phyloP scores from a whole-genome alignment of 2,888 invertebrate species.

The Bellardia bayeri region DNA sequence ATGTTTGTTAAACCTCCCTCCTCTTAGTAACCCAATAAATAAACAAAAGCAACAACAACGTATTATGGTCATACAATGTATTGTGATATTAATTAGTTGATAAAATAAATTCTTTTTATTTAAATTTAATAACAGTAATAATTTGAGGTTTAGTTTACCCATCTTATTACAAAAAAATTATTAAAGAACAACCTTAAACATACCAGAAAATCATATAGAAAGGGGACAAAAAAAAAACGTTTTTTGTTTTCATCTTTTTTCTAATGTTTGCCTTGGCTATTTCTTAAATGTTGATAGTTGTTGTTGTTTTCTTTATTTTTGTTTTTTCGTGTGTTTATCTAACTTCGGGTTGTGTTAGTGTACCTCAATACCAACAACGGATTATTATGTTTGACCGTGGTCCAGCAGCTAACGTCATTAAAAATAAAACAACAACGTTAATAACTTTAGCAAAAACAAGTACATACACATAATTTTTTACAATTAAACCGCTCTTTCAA shows the following conservation, averaged over 20 bases:
- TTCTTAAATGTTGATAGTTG: slow-evolving; percentile 39
- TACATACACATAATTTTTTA: neutral
- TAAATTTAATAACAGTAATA: neutral
- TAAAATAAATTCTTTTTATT: slow-evolving; percentile 9
- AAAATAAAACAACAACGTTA: slow-evolving; percentile 9
- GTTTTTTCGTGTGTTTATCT: slow-evolving; percentile 32
- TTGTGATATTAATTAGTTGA: slow-evolving; percentile 19
- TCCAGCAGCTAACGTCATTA: slow-evolving; percentile 48
- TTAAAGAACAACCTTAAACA: neutral
- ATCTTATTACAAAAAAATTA: neutral
- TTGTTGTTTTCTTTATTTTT: slow-evolving; percentile 23
- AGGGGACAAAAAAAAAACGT: slow-evolving; percentile 7
- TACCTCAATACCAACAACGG: slow-evolving; percentile 29
- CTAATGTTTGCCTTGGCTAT: slow-evolving; percentile 41
- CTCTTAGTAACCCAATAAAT: slow-evolving; percentile 32
- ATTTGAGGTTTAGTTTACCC: slow-evolving; percentile 9
- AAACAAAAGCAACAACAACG: neutral
- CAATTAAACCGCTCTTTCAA: slow-evolving; percentile 28
- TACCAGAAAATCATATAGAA: slow-evolving; percentile 5
- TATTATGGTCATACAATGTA: neutral
- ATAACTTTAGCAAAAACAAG: neutral
- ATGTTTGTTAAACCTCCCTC: slow-evolving; percentile 25
- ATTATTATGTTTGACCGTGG: slow-evolving; percentile 50
- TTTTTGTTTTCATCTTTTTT: slow-evolving; percentile 10
- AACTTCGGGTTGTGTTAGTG: slow-evolving; percentile 1